phyloP scores from a whole-genome alignment of 1,140 invertebrate species.

The Mercenaria mercenaria region DNA sequence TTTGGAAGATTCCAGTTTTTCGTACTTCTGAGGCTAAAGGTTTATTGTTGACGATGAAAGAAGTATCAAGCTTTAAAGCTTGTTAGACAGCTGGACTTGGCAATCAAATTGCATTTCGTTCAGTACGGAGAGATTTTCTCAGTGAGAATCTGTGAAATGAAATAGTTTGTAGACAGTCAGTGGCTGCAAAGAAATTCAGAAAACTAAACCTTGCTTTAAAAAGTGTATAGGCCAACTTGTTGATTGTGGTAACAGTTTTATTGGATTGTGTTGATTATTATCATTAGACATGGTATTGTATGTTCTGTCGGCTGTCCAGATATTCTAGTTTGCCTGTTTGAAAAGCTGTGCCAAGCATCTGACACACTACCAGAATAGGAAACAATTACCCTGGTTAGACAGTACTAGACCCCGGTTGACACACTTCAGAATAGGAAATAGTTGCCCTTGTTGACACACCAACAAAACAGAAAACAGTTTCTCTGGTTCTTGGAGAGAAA shows the following conservation, averaged over 20 bases:
- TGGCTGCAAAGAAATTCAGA: not conserved
- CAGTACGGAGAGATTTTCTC: not conserved
- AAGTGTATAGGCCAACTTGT: not conserved
- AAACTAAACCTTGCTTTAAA: not conserved
- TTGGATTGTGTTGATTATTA: not conserved
- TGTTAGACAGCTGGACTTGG: not conserved
- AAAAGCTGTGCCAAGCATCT: too few relatives aligned
- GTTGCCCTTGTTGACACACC: too few relatives aligned
- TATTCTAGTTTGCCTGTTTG: too few relatives aligned
- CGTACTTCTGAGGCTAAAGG: not conserved
- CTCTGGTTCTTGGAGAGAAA: too few relatives aligned
- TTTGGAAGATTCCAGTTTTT: not conserved
- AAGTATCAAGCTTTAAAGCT: not conserved
- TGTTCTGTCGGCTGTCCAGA: too few relatives aligned
- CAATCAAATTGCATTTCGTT: constrained; percentile 58
- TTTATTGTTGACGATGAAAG: not conserved
- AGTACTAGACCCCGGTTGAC: too few relatives aligned
- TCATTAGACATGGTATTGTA: not conserved
- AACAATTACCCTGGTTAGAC: too few relatives aligned
- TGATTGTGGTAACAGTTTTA: not conserved
- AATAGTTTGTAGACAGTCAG: not conserved
- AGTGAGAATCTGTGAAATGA: not conserved
- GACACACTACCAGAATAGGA: too few relatives aligned
- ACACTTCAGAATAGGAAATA: too few relatives aligned
- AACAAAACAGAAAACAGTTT: too few relatives aligned